These are phyloP conservation scores for Pyrochroa serraticornis DNA, from an alignment of 2,888 invertebrate genomes.

Conservation along the genomic window DNA sequence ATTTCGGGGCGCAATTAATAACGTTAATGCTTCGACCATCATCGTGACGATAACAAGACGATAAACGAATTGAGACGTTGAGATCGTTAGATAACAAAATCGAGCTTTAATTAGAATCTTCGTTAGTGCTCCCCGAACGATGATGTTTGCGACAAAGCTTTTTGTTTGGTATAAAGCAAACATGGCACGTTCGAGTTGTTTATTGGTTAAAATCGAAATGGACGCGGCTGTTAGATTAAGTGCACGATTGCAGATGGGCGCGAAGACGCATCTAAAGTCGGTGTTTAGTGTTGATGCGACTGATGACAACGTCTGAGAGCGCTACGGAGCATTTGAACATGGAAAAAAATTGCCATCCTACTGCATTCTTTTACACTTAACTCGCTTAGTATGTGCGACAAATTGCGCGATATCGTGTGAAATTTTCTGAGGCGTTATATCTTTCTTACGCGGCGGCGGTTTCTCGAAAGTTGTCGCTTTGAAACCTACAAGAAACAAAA, in stretches of 20 bases:
- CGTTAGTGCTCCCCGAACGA: background rate
- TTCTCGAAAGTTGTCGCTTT: too few relatives aligned
- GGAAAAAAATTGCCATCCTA: slow-evolving; percentile 46
- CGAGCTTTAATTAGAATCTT: slow-evolving; percentile 13
- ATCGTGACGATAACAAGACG: slow-evolving; percentile 20
- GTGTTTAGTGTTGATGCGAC: slow-evolving; percentile 14
- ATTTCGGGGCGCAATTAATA: slow-evolving; percentile 19
- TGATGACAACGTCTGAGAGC: slow-evolving; percentile 22
- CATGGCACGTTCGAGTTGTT: slow-evolving; percentile 6
- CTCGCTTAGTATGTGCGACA: slow-evolving; percentile 51
- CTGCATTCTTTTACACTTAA: slow-evolving; percentile 49
- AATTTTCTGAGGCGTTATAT: slow-evolving; percentile 37
- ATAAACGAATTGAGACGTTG: slow-evolving; percentile 24
- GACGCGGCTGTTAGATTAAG: slow-evolving; percentile 3
- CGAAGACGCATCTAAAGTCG: slow-evolving; percentile 21
- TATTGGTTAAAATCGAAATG: slow-evolving; percentile 22
- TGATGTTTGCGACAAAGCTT: background rate
- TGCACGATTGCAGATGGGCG: slow-evolving; percentile 16
- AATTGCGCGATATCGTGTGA: slow-evolving; percentile 48
- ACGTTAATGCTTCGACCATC: slow-evolving; percentile 10
- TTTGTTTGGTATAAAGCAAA: slow-evolving; percentile 3
- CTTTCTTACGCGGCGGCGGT: too few relatives aligned
- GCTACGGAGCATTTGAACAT: slow-evolving; percentile 37
- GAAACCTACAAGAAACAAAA: too few relatives aligned
- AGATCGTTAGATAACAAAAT: slow-evolving; percentile 13